Evolutionary conservation across 2,113 vertebrate species (phyloP), one percentile per base, ranked within the genome.

Genomic region (Pterocles orientalis): DNA sequence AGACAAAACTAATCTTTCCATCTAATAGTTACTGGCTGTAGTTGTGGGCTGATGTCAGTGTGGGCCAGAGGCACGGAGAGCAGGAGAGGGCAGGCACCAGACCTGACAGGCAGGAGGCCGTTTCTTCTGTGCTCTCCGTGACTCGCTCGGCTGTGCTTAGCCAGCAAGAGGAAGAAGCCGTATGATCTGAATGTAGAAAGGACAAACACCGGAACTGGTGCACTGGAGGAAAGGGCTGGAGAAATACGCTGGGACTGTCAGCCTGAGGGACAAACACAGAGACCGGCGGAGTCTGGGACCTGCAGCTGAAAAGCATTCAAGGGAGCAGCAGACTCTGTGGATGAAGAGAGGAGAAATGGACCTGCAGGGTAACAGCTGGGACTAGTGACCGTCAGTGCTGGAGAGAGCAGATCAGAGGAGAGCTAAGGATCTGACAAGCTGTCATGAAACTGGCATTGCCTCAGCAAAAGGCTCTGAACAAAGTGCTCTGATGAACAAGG

Each of bases 191-290:
- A 28, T 1, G 29, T 1, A 26, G 81, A 18, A 34, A 91, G 89
- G 39, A 97, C 93, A 96, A 97, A 96, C 78, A 66, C 93, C 57
- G 84, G 94, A 96, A 94, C 87, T 1, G 0, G 86, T 1, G 2
- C 2, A 1, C 65, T 36, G 89, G 65, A 95, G 91, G 95, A 95
- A 96, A 72, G 66, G 91, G 83, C 89, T 89, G 84, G 45, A 69
- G 94, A 76, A 86, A 65, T 7, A 48, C 34, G 13, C 45, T 2
- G 41, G 45, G 53, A 72, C 24, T 72, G 73, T 92, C 69, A 89
- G 81, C 61, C 70, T 29, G 47, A 43, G 78, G 65, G 53, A 81
- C 41, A 65, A 57, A 88, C 28, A 25, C 61, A 10, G 43, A 15
- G 24, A 23, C 45, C 1, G 1, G 5, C 86, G 26, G 39, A 26